Conservation (phyloP, 2,113 vertebrate genomes). For the Quiscalus mexicanus region DNA sequence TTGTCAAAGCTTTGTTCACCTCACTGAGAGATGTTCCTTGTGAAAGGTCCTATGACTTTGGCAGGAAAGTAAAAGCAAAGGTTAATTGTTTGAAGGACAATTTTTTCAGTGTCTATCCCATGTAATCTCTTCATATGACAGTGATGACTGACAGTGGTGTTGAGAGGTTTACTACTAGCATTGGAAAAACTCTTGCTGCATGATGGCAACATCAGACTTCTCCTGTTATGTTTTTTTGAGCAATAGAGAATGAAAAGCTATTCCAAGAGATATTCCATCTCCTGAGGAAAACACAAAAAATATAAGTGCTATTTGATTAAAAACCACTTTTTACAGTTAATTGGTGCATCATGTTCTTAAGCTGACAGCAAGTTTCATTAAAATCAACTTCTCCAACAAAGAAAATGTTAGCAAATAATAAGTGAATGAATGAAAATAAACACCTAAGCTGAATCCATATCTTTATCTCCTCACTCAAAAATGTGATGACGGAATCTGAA, state of each 20-base stretch:
- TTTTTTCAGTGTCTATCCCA: rapidly evolving
- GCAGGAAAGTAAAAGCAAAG: not conserved
- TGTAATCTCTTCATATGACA: not conserved
- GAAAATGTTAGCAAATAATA: not conserved
- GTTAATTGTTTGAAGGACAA: not conserved
- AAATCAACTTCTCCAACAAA: not conserved
- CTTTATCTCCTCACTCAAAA: not conserved
- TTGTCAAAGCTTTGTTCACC: not conserved
- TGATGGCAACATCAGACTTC: not conserved
- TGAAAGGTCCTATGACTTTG: not conserved
- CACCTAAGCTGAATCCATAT: not conserved
- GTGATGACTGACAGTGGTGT: not conserved
- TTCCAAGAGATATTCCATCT: not conserved
- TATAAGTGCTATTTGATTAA: not conserved
- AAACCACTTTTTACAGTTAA: not conserved
- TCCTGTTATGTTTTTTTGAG: not conserved
- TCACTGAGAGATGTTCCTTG: not conserved
- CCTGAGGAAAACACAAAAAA: not conserved
- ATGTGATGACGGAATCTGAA: rapidly evolving
- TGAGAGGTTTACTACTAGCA: not conserved
- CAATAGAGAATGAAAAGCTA: not conserved
- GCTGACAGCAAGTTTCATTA: not conserved
- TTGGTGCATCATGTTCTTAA: not conserved
- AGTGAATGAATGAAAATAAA: not conserved
- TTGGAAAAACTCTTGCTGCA: not conserved